Conservation (phyloP, 2,797 vertebrate species). For the Momotus momota region DNA sequence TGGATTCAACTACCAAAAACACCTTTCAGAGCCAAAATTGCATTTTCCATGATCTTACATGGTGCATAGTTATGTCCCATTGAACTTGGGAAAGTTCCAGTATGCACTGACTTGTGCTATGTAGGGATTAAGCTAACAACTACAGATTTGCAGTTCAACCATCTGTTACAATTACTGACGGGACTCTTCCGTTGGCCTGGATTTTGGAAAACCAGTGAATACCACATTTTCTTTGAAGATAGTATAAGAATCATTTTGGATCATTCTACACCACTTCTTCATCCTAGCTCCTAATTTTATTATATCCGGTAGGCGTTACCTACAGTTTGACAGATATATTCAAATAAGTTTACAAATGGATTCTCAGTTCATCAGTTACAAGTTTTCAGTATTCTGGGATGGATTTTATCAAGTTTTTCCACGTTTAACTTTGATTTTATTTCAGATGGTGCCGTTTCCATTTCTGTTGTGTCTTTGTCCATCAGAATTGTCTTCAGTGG, state of each 20-base stretch:
- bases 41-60: constrained; percentile 37
- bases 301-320: neutral
- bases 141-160: neutral
- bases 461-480: neutral
- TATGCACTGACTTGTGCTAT: neutral
- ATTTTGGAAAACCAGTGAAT: neutral
- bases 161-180: neutral
- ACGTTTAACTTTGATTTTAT: neutral
- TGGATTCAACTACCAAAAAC: constrained; percentile 25
- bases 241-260: neutral
- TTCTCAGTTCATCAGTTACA: neutral
- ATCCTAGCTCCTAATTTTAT: neutral
- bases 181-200: neutral
- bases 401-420: neutral
- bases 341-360: neutral
- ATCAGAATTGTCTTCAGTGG: neutral
- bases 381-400: neutral
- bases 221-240: neutral
- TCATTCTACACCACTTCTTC: neutral
- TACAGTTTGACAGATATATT: neutral
- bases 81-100: constrained; percentile 9
- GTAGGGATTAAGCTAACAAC: rapidly evolving
- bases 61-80: neutral
- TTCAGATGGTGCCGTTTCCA: neutral
- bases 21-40: constrained; percentile 45